Percentiles rank a stretch among this genome's conserved stretches.
These are phyloP conservation scores for Labeo calbasu DNA, from an alignment of 2,797 vertebrate genomes.

Conservation along the genomic window DNA sequence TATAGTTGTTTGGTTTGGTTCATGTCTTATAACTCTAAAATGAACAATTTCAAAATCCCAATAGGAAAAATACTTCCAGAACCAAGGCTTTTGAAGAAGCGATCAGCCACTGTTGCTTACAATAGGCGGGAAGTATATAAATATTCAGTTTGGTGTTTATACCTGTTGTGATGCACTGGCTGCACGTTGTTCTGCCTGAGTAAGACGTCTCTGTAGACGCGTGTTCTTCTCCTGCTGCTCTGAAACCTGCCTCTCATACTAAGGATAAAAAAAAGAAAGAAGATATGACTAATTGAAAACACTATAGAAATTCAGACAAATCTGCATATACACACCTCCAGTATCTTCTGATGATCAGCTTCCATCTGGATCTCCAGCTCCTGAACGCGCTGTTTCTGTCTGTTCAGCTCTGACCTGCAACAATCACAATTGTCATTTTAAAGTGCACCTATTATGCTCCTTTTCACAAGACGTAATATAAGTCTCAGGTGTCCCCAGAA, in stretches of 20 bases:
- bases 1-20: not conserved
- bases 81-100: not conserved
- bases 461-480: too few species aligned
- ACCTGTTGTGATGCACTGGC: constrained; percentile 88
- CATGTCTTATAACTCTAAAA: not conserved
- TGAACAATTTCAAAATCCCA: not conserved
- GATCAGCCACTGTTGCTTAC: not conserved
- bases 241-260: constrained; percentile 85
- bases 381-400: constrained; percentile 86
- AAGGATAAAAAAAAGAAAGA: constrained; percentile 15
- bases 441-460: too few species aligned
- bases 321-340: constrained; percentile 79
- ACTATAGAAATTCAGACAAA: not conserved
- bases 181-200: constrained; percentile 87
- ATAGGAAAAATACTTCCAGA: not conserved
- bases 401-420: constrained; percentile 86
- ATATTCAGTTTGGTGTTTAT: constrained; percentile 28
- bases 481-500: too few species aligned
- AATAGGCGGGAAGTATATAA: not conserved
- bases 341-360: constrained; percentile 78
- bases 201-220: constrained; percentile 88
- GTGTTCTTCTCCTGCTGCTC: constrained; percentile 85
- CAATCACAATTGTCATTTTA: not conserved
- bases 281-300: not conserved
- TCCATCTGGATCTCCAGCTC: constrained; percentile 87